Conservation (phyloP, 2,113 vertebrate genomes). For the Oreocharis arfaki region DNA sequence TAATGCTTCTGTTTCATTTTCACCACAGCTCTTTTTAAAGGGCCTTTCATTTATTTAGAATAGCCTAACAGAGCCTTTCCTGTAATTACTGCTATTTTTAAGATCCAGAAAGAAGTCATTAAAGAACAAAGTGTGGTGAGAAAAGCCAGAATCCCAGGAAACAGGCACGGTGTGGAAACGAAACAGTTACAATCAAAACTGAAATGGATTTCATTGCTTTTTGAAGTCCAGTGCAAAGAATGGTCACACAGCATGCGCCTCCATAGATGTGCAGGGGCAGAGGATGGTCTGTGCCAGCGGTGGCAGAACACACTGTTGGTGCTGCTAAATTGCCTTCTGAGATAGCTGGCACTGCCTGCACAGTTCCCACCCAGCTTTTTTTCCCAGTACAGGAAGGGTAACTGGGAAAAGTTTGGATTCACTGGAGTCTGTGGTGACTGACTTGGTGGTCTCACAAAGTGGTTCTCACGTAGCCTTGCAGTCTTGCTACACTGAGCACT, state of each 20-base stretch:
- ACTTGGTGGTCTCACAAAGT: neutral
- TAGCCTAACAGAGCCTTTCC: neutral
- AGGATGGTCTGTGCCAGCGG: accelerated
- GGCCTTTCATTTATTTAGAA: neutral
- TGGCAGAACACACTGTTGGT: neutral
- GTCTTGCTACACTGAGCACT: neutral
- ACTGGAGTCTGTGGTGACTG: neutral
- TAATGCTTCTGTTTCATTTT: neutral
- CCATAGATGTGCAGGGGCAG: neutral
- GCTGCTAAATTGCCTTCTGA: neutral
- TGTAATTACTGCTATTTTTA: neutral
- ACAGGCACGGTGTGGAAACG: neutral
- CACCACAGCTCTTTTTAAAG: neutral
- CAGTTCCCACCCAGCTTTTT: neutral
- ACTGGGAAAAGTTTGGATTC: neutral
- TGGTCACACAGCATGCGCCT: neutral
- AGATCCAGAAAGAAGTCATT: neutral
- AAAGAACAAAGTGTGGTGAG: neutral
- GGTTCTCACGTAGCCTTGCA: neutral
- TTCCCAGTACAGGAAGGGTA: neutral
- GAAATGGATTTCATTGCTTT: neutral
- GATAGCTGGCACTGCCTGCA: neutral
- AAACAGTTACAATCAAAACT: neutral
- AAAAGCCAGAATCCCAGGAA: neutral
- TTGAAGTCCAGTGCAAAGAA: neutral